Conservation (phyloP, 2,888 invertebrate genomes). For the Zhengitettix transpicula region DNA sequence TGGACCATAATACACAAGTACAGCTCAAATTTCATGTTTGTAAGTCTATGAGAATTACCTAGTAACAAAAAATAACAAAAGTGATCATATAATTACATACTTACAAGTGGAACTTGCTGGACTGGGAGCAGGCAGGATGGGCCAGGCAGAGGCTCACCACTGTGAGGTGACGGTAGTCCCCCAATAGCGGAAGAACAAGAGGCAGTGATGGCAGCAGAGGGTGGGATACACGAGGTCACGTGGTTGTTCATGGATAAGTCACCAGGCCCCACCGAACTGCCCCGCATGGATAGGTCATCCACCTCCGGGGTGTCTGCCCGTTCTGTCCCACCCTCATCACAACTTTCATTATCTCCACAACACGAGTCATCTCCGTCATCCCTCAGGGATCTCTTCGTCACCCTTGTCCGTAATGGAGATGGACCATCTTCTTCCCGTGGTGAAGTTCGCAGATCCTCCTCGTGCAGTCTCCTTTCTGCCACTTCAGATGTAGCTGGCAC, state of each 20-base stretch:
- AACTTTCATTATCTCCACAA: conserved; percentile 15
- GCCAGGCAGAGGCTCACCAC: conserved; percentile 54
- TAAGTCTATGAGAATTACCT: too few relatives aligned
- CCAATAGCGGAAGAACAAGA: conserved; percentile 11
- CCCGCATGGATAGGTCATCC: conserved; percentile 8
- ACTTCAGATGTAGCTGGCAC: conserved; percentile 10
- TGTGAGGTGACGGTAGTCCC: conserved; percentile 39
- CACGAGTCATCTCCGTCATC: conserved; percentile 15
- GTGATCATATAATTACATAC: conserved; percentile 17
- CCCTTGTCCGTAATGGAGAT: background rate
- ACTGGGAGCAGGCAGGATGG: conserved; percentile 75
- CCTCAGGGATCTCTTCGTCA: conserved; percentile 7
- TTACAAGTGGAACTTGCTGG: conserved; percentile 77
- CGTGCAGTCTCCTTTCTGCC: conserved; percentile 10
- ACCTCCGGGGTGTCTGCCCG: conserved; percentile 9
- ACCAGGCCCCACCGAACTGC: conserved; percentile 11
- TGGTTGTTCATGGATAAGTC: conserved; percentile 12
- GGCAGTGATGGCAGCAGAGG: conserved; percentile 21
- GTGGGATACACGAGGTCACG: conserved; percentile 15
- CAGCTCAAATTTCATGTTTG: too few relatives aligned
- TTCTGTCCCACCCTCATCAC: conserved; percentile 10
- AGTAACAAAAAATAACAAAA: too few relatives aligned
- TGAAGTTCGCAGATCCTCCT: conserved; percentile 11
- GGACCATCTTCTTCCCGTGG: conserved; percentile 15
- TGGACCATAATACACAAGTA: too few relatives aligned